A percentile compares a stretch with the other conserved stretches of the same genome.
Evolutionary conservation across 2,113 vertebrate genomes (phyloP).

Genomic region (Junco hyemalis): DNA sequence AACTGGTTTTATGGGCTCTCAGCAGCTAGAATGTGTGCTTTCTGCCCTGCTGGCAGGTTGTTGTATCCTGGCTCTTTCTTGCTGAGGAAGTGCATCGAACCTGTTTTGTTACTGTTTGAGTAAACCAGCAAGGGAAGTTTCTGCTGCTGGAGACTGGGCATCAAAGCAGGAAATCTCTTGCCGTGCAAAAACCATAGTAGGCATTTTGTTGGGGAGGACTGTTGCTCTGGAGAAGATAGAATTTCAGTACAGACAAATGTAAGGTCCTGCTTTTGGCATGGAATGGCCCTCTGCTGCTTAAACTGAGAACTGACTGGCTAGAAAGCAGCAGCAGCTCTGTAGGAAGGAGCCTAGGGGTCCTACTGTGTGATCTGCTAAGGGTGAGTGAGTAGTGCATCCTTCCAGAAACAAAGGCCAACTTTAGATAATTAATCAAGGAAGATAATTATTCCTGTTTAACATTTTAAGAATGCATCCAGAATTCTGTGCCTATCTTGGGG

Average conservation of each 20-base stretch:
- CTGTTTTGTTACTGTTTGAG: background rate
- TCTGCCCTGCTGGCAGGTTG: background rate
- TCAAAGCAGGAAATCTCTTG: background rate
- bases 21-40: background rate
- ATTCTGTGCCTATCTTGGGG: background rate
- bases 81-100: background rate
- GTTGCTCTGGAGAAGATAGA: background rate
- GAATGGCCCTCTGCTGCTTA: background rate
- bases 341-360: background rate
- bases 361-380: background rate
- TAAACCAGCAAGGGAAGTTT: background rate
- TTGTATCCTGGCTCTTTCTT: background rate
- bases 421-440: background rate
- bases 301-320: background rate
- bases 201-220: background rate
- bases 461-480: background rate
- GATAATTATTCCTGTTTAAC: background rate
- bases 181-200: background rate
- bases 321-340: background rate
- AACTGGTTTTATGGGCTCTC: background rate
- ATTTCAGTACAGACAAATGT: background rate
- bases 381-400: background rate
- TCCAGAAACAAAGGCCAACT: background rate
- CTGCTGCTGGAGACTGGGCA: background rate
- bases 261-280: background rate